Evolutionary conservation across 2,113 vertebrate genomes (phyloP), one percentile per base, ranked within the genome.

Genomic region (Setophaga petechia): DNA sequence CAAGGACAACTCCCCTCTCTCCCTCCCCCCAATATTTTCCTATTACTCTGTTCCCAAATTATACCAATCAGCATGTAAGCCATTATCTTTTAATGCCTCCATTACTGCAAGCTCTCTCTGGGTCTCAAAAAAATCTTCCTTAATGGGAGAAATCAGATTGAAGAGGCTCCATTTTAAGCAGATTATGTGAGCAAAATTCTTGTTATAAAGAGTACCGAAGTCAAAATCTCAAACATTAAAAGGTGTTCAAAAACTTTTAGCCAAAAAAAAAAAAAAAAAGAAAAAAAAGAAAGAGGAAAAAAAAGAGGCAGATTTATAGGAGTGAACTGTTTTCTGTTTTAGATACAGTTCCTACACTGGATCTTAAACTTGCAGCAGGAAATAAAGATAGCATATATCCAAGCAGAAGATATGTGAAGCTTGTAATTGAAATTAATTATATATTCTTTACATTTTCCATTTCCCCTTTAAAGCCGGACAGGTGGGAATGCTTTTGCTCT

Each of bases 361-460:
- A 96, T 73, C 73, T 91, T 84, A 94, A 57, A 79, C 59, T 95
- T 71, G 1, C 65, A 76, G 89, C 95, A 96, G 92, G 94, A 97
- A 97, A 96, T 93, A 96, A 95, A 97, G 96, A 95, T 57, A 96
- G 83, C 17, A 67, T 41, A 85, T 93, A 94, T 80, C 89, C 69
- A 79, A 84, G 78, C 55, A 94, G 79, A 94, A 97, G 95, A 95
- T 96, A 96, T 15, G 68, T 44, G 62, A 96, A 73, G 75, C 86
- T 96, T 97, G 89, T 97, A 98, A 98, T 96, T 98, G 94, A 98
- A 98, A 98, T 98, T 98, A 98, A 98, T 98, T 98, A 94, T 84
- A 98, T 98, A 97, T 97, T 96, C 95, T 97, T 97, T 97, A 91
- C 88, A 97, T 98, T 98, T 97, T 97, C 97, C 93, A 97, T 97